Base-by-base conservation (phyloP, 1,140 invertebrate species). In the Drosophila bocki region DNA sequence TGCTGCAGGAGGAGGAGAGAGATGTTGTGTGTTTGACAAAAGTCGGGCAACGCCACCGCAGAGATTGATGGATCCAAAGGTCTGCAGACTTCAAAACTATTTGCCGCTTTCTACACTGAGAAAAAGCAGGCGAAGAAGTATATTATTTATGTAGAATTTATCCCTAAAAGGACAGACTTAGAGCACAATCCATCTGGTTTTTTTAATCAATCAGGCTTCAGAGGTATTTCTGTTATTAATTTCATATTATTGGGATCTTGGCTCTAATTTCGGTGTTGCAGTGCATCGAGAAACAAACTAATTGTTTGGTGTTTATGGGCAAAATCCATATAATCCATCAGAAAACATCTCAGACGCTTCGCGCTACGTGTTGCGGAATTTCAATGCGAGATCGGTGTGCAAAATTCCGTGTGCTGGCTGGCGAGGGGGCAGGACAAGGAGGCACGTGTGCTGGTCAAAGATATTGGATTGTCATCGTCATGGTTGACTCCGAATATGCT, bases 291-390 rank as follows among this genome's bases (percentile, higher is more conserved):
- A 26, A 50, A n/a, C 29, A 3, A 41, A 44, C 42, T 57, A 76
- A 75, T 78, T 71, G 51, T 72, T 59, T 65, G 17, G 39, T 60
- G 53, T 91, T 91, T 91, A 91, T 91, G 90, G 59, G 76, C 90
- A 86, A 91, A 91, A 86, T 91, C 82, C 82, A 90, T 83, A 91
- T 91, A 91, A 91, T 91, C 90, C 90, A 91, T 91, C 88, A 91
- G 78, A 83, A 61, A 86, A 90, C 69, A 83, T 85, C 88, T 91
- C 88, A 91, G 84, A 91, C 85, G 75, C 41, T 63, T 57, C 42
- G 57, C 51, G 44, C 75, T 82, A 88, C 88, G 88, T 91, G 88
- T 85, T 79, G 54, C 47, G 65, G 88, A 91, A 91, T 91, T 82
- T 78, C 69, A 91, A 88, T 90, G 61, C 33, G 63, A 75, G 88